Percentiles rank a stretch among this genome's conserved stretches.
phyloP scores from a whole-genome alignment of 2,888 invertebrate genomes.

The Melipona beecheii region DNA sequence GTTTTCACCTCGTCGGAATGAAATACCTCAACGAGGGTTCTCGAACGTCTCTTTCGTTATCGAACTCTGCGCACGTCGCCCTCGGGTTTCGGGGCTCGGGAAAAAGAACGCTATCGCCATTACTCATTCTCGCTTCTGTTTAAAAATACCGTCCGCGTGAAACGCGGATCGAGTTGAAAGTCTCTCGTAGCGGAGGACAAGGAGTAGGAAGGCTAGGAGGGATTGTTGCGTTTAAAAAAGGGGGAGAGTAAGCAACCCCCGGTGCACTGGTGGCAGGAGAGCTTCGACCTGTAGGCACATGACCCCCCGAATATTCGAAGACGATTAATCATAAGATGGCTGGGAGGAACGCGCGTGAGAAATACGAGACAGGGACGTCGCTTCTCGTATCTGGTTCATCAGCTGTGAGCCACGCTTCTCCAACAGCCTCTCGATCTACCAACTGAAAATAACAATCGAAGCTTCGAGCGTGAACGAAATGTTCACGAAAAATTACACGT shows the following conservation, averaged over 20 bases:
- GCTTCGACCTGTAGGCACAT: slow-evolving; percentile 62
- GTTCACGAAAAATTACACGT: not conserved
- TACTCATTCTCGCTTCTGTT: slow-evolving; percentile 74
- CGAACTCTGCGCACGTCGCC: slow-evolving; percentile 39
- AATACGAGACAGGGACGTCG: slow-evolving; percentile 76
- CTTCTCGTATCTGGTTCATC: slow-evolving; percentile 67
- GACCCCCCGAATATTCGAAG: slow-evolving; percentile 70
- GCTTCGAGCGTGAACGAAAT: not conserved
- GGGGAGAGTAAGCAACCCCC: slow-evolving; percentile 63
- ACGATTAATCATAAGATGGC: slow-evolving; percentile 78
- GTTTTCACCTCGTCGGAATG: not conserved
- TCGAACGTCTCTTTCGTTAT: slow-evolving; percentile 22
- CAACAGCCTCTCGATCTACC: not conserved
- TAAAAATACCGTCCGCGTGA: slow-evolving; percentile 76
- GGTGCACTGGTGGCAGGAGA: slow-evolving; percentile 57
- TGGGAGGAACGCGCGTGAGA: slow-evolving; percentile 79
- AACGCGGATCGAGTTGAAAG: slow-evolving; percentile 77
- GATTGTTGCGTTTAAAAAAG: slow-evolving; percentile 62
- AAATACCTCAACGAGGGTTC: slow-evolving; percentile 14
- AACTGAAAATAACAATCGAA: not conserved
- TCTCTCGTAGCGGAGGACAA: slow-evolving; percentile 63
- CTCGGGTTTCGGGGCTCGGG: slow-evolving; percentile 53
- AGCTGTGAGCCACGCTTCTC: slow-evolving; percentile 35
- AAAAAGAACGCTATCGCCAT: slow-evolving; percentile 66
- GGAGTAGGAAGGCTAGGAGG: slow-evolving; percentile 46